Percentiles rank a stretch among this genome's conserved stretches.
These are phyloP conservation scores for Cyanoderma ruficeps DNA, from an alignment of 2,113 vertebrate species.

Conservation along the genomic window DNA sequence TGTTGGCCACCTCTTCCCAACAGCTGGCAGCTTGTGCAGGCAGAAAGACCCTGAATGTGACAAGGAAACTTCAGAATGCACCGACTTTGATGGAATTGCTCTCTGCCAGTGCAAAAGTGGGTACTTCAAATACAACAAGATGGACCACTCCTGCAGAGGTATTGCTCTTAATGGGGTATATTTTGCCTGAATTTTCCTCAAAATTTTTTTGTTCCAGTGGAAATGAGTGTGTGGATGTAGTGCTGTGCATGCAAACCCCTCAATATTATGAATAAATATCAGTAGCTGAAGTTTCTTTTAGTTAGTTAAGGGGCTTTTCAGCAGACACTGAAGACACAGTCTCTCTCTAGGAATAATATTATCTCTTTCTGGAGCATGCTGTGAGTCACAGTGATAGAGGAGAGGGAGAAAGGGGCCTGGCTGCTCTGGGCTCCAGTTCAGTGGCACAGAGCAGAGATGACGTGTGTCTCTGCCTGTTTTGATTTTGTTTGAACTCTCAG, in stretches of 20 bases:
- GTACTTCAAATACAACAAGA: slow-evolving; percentile 91
- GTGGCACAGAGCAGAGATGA: slow-evolving; percentile 36
- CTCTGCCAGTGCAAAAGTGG: slow-evolving; percentile 88
- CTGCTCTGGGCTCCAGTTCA: slow-evolving; percentile 21
- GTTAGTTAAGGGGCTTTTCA: background rate
- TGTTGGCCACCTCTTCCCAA: background rate
- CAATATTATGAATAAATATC: background rate
- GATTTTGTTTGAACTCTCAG: slow-evolving; percentile 58
- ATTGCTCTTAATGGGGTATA: background rate
- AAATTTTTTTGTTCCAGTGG: background rate
- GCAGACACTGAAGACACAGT: background rate
- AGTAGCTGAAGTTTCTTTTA: background rate
- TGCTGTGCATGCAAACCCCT: background rate
- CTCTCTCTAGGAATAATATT: slow-evolving; percentile 61
- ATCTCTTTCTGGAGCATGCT: slow-evolving; percentile 43
- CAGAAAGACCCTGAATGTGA: slow-evolving; percentile 85
- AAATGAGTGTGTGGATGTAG: background rate
- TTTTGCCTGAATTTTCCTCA: background rate
- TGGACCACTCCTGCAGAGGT: slow-evolving; percentile 92
- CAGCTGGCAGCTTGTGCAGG: slow-evolving; percentile 87
- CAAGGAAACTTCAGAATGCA: slow-evolving; percentile 84
- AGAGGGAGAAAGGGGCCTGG: slow-evolving; percentile 21
- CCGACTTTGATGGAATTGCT: slow-evolving; percentile 77
- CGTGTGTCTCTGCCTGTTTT: slow-evolving; percentile 34
- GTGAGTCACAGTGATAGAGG: background rate